Percentiles rank a stretch among this genome's conserved stretches.
Evolutionary conservation across 2,113 vertebrate genomes (phyloP).

Genomic region (Calidris pugnax): DNA sequence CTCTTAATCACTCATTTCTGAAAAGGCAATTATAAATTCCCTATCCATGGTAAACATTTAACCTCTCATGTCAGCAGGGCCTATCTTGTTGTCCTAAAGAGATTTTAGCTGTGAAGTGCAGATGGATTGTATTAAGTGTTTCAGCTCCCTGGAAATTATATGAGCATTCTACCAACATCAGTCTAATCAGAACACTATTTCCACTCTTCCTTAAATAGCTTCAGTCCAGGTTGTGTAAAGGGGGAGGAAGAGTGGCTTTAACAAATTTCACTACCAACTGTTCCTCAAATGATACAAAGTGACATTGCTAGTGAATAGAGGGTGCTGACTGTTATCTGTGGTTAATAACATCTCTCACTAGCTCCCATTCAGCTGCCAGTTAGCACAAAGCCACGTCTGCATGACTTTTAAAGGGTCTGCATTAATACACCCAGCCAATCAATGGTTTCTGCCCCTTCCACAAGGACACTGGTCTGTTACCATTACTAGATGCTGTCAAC

Average conservation of each 20-base stretch:
- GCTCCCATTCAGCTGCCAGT: slow-evolving; percentile 75
- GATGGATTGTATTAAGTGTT: slow-evolving; percentile 32
- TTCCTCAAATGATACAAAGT: slow-evolving; percentile 70
- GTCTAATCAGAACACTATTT: slow-evolving; percentile 37
- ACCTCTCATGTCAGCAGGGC: neutral
- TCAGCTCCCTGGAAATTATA: slow-evolving; percentile 51
- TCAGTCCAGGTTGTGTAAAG: neutral
- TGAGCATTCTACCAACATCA: neutral
- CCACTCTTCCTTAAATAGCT: slow-evolving; percentile 65
- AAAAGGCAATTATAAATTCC: slow-evolving; percentile 53
- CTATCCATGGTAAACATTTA: slow-evolving; percentile 52
- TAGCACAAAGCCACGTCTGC: slow-evolving; percentile 74
- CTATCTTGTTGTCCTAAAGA: slow-evolving; percentile 41
- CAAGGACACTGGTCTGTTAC: slow-evolving; percentile 78
- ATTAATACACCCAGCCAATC: slow-evolving; percentile 81
- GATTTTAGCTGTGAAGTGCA: slow-evolving; percentile 29
- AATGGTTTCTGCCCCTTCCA: slow-evolving; percentile 75
- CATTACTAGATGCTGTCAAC: slow-evolving; percentile 77
- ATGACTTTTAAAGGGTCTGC: slow-evolving; percentile 74
- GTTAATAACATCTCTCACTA: slow-evolving; percentile 76
- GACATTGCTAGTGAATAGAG: slow-evolving; percentile 78
- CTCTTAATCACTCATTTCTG: slow-evolving; percentile 49
- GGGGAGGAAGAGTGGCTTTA: slow-evolving; percentile 52
- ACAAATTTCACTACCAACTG: slow-evolving; percentile 43
- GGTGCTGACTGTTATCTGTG: slow-evolving; percentile 75